phyloP scores from a whole-genome alignment of 2,797 vertebrate genomes.

The Sylvilagus floridanus region DNA sequence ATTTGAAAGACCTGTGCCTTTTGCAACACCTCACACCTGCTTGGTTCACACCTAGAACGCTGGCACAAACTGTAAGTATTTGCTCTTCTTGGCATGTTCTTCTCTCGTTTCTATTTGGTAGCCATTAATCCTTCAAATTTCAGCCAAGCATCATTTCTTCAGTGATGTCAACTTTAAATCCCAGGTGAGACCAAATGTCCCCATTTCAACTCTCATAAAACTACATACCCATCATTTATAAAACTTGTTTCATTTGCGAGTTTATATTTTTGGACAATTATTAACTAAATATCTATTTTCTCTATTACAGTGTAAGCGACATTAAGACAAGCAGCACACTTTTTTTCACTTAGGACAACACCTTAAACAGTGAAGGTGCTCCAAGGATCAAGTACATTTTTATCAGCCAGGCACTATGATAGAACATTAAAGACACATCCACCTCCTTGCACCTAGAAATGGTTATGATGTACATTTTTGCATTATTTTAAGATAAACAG shows the following conservation, averaged over 20 bases:
- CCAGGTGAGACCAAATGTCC: background rate
- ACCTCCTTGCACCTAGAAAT: background rate
- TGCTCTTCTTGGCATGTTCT: background rate
- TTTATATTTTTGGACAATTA: slow-evolving; percentile 29
- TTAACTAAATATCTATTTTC: background rate
- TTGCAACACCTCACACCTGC: background rate
- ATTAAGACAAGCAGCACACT: background rate
- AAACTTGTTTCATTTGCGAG: background rate
- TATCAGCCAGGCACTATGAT: background rate
- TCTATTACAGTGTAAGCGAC: background rate
- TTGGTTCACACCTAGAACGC: background rate
- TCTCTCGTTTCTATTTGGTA: slow-evolving; percentile 2
- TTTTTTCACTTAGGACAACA: background rate
- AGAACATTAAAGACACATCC: background rate
- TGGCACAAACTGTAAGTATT: background rate
- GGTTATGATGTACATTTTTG: background rate
- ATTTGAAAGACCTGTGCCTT: background rate
- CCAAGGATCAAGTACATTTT: background rate
- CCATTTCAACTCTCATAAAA: background rate
- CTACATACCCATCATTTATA: background rate
- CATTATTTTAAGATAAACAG: background rate
- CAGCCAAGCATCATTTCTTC: background rate
- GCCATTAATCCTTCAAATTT: slow-evolving; percentile 37
- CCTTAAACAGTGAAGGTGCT: background rate
- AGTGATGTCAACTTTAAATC: background rate